Percentiles rank a stretch among this genome's conserved stretches.
Conservation (phyloP, 2,888 invertebrate species). For the Lithophane socia region DNA sequence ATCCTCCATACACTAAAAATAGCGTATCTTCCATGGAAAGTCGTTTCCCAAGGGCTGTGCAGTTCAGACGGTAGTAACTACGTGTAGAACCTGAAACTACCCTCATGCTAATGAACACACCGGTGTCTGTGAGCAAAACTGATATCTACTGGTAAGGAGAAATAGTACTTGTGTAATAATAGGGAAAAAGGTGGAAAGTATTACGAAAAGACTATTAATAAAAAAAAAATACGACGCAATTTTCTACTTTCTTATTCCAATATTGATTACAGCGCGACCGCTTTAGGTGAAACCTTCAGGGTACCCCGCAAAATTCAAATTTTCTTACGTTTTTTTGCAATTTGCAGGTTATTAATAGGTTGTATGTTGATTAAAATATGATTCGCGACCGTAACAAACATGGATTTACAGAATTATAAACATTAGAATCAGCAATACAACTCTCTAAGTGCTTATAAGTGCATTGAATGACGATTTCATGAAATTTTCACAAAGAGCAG, state of each 20-base stretch:
- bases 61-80: constrained; percentile 46
- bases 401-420: no score
- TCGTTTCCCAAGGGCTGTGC: constrained; percentile 39
- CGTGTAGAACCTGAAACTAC: constrained; percentile 53
- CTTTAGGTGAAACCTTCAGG: no score
- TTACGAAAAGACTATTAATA: neutral
- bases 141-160: constrained; percentile 1
- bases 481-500: no score
- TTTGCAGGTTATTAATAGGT: no score
- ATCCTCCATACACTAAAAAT: constrained; percentile 25
- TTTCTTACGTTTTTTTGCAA: no score
- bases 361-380: no score
- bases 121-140: constrained; percentile 37
- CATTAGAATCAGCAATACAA: no score
- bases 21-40: constrained; percentile 10
- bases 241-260: neutral
- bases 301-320: no score
- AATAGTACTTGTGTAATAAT: neutral
- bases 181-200: neutral
- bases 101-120: constrained; percentile 52
- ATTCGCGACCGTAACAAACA: no score
- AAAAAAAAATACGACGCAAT: neutral
- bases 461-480: no score
- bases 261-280: neutral
- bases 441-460: no score